Base-by-base conservation (phyloP, 1,140 invertebrate genomes). In the Cherax destructor region DNA sequence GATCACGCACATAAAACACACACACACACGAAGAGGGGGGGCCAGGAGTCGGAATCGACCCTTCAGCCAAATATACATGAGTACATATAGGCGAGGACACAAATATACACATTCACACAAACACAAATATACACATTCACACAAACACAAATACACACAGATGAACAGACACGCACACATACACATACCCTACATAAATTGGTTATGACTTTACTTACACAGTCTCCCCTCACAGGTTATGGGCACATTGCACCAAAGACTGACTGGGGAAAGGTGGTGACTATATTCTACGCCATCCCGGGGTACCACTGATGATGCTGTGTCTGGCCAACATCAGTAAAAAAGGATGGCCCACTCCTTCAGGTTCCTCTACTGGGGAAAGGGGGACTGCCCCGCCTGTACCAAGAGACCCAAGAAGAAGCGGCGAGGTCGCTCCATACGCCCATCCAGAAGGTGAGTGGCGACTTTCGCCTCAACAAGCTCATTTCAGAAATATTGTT, bases 201-300 rank as follows among this genome's bases (percentile, higher is more conserved):
- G 56, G 16, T 59, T 41, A 41, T 41, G 30, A 41, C 30, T 0
- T 0, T 41, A 41, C 30, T 41, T 41, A 41, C 30, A 41, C 30
- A 41, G 30, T 56, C 52, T 65, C 13, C 69, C 3, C 83, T 95
- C 95, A 24, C 94, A 99, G 98, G 98, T 69, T 99, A 99, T 94
- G 98, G 98, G 21, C 98, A 99, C 94, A 98, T 99, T 81, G 97
- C 98, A 0, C 98, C 98, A 1, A 98, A 98, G 95, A 99, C 98
- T 0, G 96, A 96, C 92, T 97, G 96, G 94, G 98, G 98, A 24
- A 98, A 99, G 95, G 96, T 99, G 87, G 97, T 98, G 56, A 99
- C 98, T 21, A 99, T 99, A 93, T 97, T 99, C 94, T 99, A 99
- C 95, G 98, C 98, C 52, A 98, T 99, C 93, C 95, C 99, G 92